A percentile compares a stretch with the other conserved stretches of the same genome.
Evolutionary conservation across 2,113 vertebrate genomes (phyloP).

Genomic region (Parus major): DNA sequence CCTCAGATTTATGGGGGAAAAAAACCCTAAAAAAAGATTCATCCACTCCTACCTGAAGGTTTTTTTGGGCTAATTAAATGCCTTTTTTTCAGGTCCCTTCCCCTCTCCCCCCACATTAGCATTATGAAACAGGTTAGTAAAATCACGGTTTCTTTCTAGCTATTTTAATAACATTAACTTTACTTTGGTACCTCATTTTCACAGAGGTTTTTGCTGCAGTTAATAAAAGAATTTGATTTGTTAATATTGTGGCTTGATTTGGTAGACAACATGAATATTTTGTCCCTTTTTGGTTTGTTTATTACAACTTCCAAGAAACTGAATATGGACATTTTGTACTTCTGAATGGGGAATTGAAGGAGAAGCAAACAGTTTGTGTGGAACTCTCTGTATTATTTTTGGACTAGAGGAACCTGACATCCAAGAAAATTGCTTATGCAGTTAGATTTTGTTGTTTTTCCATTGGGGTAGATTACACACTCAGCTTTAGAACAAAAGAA

Average conservation of each 20-base stretch:
- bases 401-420: neutral
- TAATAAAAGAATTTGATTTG: neutral
- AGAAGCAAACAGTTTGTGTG: neutral
- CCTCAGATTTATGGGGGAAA: neutral
- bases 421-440: neutral
- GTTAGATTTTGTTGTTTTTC: slow-evolving; percentile 13
- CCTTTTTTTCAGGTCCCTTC: neutral
- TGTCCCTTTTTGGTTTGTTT: neutral
- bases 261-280: neutral
- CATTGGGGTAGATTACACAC: neutral
- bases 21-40: neutral
- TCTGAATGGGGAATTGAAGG: neutral
- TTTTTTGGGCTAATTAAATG: neutral
- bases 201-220: neutral
- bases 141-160: neutral
- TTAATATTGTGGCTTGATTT: neutral
- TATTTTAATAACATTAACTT: neutral
- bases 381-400: slow-evolving; percentile 22
- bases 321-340: neutral
- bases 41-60: neutral
- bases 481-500: neutral
- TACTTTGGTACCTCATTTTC: neutral
- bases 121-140: neutral
- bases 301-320: neutral
- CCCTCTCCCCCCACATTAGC: neutral